Evolutionary conservation across 92 coral and sea anemone species (phyloP).

Genomic region (Chrysogorgia sp.): DNA sequence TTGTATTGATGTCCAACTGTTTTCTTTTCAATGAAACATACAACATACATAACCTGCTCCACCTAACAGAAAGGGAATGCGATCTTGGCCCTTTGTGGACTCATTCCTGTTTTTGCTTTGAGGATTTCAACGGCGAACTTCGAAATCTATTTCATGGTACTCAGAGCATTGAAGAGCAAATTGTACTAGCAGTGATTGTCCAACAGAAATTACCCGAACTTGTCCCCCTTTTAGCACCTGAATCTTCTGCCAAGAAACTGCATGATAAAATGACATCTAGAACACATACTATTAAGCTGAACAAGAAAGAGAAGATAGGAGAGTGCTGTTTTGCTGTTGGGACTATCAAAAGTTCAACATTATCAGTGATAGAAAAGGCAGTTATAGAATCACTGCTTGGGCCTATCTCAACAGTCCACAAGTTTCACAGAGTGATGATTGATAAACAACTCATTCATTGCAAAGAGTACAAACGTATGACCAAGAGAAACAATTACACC

Average conservation of each 20-base stretch:
- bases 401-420: slow-evolving; percentile 19
- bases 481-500: slow-evolving; percentile 65
- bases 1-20: no score
- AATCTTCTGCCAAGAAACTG: slow-evolving; percentile 32
- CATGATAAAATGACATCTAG: background rate
- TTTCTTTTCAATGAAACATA: slow-evolving; percentile 62
- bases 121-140: slow-evolving; percentile 70
- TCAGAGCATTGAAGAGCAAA: slow-evolving; percentile 70
- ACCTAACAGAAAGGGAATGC: slow-evolving; percentile 64
- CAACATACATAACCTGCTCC: slow-evolving; percentile 65
- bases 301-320: slow-evolving; percentile 23
- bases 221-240: slow-evolving; percentile 49
- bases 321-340: slow-evolving; percentile 53
- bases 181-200: slow-evolving; percentile 64
- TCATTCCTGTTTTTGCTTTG: slow-evolving; percentile 75
- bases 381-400: slow-evolving; percentile 57
- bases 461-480: slow-evolving; percentile 57
- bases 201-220: slow-evolving; percentile 74
- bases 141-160: slow-evolving; percentile 71
- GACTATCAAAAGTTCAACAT: slow-evolving; percentile 33
- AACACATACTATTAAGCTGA: background rate
- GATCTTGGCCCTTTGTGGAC: slow-evolving; percentile 75
- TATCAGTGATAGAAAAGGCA: slow-evolving; percentile 47
- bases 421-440: slow-evolving; percentile 53
- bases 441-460: slow-evolving; percentile 59